phyloP scores from a whole-genome alignment of 2,888 invertebrate genomes.

The Epiblema foenella region DNA sequence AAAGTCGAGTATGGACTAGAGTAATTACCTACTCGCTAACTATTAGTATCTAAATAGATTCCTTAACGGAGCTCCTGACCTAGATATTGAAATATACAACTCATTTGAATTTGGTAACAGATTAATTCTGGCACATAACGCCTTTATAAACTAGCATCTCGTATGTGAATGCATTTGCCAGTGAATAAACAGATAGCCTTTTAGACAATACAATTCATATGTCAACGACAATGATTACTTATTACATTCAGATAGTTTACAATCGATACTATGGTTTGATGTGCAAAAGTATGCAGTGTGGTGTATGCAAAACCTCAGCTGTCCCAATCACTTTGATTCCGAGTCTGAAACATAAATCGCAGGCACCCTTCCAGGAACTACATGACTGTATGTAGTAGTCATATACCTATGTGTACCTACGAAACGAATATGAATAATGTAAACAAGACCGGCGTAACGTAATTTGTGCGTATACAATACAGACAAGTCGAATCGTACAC shows the following conservation, averaged over 20 bases:
- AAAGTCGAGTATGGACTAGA: too few species aligned
- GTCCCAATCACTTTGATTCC: conserved; percentile 6
- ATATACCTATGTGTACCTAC: neutral
- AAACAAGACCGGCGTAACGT: conserved; percentile 37
- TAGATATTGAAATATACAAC: too few species aligned
- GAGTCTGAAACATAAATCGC: neutral
- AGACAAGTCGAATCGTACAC: conserved; percentile 23
- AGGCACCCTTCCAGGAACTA: conserved; percentile 22
- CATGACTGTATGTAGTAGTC: neutral
- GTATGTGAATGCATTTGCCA: conserved; percentile 1
- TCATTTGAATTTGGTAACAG: too few species aligned
- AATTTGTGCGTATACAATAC: conserved; percentile 9
- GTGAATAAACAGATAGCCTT: neutral
- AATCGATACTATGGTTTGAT: conserved; percentile 5
- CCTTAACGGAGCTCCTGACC: neutral
- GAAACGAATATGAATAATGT: conserved; percentile 30
- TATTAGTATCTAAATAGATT: neutral
- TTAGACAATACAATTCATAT: conserved; percentile 8
- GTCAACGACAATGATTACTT: conserved; percentile 16
- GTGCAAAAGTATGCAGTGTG: neutral
- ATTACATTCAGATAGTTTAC: conserved; percentile 28
- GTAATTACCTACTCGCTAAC: too few species aligned
- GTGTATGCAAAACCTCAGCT: conserved; percentile 6
- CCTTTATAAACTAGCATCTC: neutral
- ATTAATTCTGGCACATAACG: too few species aligned